Conservation (phyloP, 2,113 vertebrate genomes). For the Damaliscus lunatus region DNA sequence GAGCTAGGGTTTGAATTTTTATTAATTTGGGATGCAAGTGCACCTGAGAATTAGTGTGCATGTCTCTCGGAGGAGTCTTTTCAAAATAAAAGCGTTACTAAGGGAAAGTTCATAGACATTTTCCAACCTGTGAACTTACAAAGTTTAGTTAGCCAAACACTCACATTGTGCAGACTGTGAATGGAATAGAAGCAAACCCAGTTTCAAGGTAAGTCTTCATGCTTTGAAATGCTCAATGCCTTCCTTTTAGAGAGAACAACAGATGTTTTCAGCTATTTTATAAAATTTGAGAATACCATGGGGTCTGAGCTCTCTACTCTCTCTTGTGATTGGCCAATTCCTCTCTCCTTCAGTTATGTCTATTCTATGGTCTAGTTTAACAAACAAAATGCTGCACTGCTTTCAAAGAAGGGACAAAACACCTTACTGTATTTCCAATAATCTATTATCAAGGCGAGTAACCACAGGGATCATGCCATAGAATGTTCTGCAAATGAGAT, state of each 20-base stretch:
- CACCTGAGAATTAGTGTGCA: slow-evolving; percentile 27
- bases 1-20: slow-evolving; percentile 38
- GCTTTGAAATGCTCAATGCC: not conserved
- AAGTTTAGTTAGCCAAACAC: not conserved
- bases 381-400: not conserved
- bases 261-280: slow-evolving; percentile 21
- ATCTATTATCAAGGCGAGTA: not conserved
- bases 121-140: not conserved
- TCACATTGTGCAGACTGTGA: not conserved
- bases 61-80: not conserved
- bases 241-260: slow-evolving; percentile 10
- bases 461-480: not conserved
- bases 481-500: not conserved
- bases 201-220: slow-evolving; percentile 36
- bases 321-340: not conserved
- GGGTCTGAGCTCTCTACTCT: not conserved
- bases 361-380: slow-evolving; percentile 17
- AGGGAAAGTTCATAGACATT: not conserved
- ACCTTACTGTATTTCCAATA: not conserved
- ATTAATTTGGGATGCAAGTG: slow-evolving; percentile 46
- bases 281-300: not conserved
- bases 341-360: slow-evolving; percentile 17
- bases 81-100: slow-evolving; percentile 39
- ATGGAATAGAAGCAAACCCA: slow-evolving; percentile 3
- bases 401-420: slow-evolving; percentile 39